Percentiles rank a stretch among this genome's conserved stretches.
Evolutionary conservation across 2,113 vertebrate genomes (phyloP).

Genomic region (Tringa solitaria): DNA sequence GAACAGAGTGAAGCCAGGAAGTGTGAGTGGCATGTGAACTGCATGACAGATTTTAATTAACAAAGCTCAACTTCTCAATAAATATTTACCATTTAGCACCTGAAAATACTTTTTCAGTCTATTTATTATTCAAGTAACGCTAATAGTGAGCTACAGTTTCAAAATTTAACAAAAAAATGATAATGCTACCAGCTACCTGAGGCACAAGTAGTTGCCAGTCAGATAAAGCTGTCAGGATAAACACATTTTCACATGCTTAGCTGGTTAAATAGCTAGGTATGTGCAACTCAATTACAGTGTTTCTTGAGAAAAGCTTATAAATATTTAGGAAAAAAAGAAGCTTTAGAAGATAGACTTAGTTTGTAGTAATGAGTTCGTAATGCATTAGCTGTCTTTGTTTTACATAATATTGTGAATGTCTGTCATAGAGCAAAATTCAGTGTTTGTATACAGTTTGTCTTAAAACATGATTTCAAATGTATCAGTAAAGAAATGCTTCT

Average conservation of each 20-base stretch:
- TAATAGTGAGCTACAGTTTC: neutral
- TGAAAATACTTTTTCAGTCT: neutral
- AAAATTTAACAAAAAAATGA: neutral
- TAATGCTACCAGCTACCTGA: neutral
- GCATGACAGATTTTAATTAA: neutral
- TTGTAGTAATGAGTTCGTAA: neutral
- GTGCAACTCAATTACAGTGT: neutral
- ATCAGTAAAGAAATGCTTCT: neutral
- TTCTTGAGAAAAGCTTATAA: neutral
- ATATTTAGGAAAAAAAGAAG: neutral
- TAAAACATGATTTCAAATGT: neutral
- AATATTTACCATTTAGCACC: neutral
- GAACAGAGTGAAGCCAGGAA: neutral
- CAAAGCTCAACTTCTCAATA: neutral
- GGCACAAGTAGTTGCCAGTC: neutral
- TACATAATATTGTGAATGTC: fast-evolving
- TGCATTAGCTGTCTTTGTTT: neutral
- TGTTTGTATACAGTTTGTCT: neutral
- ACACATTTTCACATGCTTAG: neutral
- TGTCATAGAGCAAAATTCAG: neutral
- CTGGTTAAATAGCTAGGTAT: neutral
- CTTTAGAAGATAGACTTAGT: neutral
- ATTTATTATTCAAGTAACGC: neutral
- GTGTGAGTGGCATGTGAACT: too few relatives aligned
- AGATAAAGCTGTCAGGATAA: neutral